Conservation (phyloP, 2,113 vertebrate species). For the Labeo rohita region DNA sequence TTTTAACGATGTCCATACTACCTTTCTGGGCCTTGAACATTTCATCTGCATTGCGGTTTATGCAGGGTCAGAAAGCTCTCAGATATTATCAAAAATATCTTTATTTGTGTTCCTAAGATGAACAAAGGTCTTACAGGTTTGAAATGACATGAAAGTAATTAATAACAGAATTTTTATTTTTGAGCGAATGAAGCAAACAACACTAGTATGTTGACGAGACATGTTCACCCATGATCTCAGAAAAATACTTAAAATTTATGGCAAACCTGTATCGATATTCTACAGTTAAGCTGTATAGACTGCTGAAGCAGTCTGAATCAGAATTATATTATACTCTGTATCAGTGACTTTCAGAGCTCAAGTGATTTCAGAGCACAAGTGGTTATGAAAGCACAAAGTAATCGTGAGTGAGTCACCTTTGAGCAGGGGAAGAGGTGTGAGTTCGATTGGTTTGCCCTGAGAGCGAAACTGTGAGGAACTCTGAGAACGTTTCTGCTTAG, state of each 20-base stretch:
- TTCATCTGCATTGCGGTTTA: no score
- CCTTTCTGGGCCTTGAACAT: no score
- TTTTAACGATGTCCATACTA: no score
- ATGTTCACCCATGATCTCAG: neutral
- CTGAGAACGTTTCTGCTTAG: slow-evolving; percentile 99
- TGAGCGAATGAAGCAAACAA: neutral
- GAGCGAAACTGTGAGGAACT: slow-evolving; percentile 99
- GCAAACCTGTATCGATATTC: neutral
- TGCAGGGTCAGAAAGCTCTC: no score
- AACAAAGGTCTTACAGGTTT: no score
- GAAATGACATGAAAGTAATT: no score
- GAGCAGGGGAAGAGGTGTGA: slow-evolving; percentile 96
- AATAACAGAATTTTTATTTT: no score
- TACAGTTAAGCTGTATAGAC: neutral
- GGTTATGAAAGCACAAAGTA: neutral
- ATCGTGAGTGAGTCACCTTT: slow-evolving; percentile 82
- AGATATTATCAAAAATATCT: no score
- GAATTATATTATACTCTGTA: neutral
- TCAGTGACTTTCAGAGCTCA: neutral
- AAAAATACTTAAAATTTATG: neutral
- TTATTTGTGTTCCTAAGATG: no score
- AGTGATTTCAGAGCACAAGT: neutral
- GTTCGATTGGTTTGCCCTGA: slow-evolving; percentile 99
- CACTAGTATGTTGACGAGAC: neutral
- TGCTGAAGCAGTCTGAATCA: neutral